Evolutionary conservation across 2,797 vertebrate genomes (phyloP), one percentile per base, ranked within the genome.

Genomic region (Rhyacichthys aspro): DNA sequence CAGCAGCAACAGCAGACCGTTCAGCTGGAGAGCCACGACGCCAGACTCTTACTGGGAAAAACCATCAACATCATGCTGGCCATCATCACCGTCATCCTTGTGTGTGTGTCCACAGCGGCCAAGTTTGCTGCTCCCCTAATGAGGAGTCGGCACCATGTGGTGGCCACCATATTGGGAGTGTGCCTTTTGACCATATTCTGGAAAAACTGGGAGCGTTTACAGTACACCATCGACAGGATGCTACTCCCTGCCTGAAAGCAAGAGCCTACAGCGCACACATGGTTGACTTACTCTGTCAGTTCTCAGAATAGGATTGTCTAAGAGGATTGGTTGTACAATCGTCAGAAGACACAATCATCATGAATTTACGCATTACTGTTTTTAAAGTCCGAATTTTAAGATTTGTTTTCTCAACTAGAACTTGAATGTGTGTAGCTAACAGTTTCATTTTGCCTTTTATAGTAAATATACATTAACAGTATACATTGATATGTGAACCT

Each of bases 21-120:
- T 11, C 95, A 98, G 88, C 91, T 98, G 50, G 95, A 97, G 74
- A 96, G 94, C 5, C 94, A 91, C 34, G 95, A 96, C 0, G 94
- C 95, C 0, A 87, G 96, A 7, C 94, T 95, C 0, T 85, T 99
- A 54, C 91, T 98, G 78, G 96, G 95, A 71, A 98, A 98, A 85
- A 94, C 94, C 93, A 98, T 99, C 90, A 98, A 96, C 7, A 95
- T 99, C 83, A 94, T 98, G 90, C 90, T 99, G 83, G 96, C 96
- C 28, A 92, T 99, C 79, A 94, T 97, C 91, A 96, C 96, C 0
- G 95, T 98, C 87, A 91, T 99, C 80, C 92, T 99, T 78, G 96
- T 99, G 80, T 99, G 97, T 1, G 95, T 98, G 74, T 98, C 96
- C 90, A 97, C 96, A 14, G 91, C 94, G 2, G 96, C 95, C 87